Conservation (phyloP, 2,113 vertebrate species). For the Petaurus breviceps region DNA sequence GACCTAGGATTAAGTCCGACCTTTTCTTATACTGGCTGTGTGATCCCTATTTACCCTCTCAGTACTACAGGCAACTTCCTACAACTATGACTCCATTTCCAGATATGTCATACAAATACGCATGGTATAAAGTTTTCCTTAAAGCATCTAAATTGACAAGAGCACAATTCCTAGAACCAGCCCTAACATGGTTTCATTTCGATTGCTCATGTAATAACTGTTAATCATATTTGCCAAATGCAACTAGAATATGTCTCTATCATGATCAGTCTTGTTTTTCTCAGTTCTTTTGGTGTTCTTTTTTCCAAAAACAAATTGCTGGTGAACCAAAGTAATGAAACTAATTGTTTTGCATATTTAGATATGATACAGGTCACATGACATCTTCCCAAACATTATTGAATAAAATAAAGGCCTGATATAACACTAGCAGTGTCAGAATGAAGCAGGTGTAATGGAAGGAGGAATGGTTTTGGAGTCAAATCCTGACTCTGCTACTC, state of each 20-base stretch:
- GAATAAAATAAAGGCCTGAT: not conserved
- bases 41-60: not conserved
- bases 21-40: not conserved
- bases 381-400: not conserved
- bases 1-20: not conserved
- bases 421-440: not conserved
- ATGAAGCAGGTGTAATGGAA: not conserved
- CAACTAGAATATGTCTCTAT: not conserved
- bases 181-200: not conserved
- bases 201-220: not conserved
- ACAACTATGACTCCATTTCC: not conserved
- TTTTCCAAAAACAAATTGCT: not conserved
- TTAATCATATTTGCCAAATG: not conserved
- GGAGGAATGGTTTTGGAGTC: not conserved
- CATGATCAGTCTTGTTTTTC: not conserved
- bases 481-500: not conserved
- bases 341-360: not conserved
- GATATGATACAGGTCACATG: not conserved
- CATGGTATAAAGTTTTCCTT: not conserved
- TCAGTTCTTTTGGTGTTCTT: not conserved
- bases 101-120: not conserved
- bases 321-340: not conserved
- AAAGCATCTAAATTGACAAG: not conserved
- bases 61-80: not conserved
- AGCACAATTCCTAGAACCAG: not conserved